These are phyloP conservation scores for Catamblyrhynchus diadema DNA, from an alignment of 2,797 vertebrate genomes.

Conservation along the genomic window DNA sequence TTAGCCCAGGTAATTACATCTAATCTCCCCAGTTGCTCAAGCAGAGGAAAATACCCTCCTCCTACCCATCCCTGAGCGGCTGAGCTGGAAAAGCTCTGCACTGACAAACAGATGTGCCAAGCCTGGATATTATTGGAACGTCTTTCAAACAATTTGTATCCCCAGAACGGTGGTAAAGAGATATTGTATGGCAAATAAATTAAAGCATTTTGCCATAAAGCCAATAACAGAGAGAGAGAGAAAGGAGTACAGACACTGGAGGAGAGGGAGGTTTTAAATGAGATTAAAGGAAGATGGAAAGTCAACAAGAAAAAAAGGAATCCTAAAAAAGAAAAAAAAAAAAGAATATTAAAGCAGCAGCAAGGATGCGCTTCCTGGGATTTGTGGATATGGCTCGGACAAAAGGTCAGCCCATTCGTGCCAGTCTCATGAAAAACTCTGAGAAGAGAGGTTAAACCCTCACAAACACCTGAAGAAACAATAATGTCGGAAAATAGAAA, in stretches of 20 bases:
- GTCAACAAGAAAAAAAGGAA: background rate
- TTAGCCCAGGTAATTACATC: background rate
- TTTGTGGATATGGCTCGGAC: background rate
- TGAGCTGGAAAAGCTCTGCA: background rate
- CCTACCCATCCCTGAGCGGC: background rate
- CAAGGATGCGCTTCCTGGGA: background rate
- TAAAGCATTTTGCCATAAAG: slow-evolving; percentile 24
- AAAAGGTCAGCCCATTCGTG: background rate
- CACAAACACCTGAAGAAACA: background rate
- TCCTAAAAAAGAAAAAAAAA: background rate
- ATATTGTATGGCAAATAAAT: slow-evolving; percentile 62
- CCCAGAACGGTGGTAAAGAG: slow-evolving; percentile 34
- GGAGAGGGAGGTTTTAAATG: background rate
- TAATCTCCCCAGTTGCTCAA: background rate
- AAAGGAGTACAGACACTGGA: background rate
- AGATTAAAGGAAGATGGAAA: background rate
- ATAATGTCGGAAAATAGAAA: background rate
- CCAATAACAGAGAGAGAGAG: background rate
- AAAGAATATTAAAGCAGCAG: background rate
- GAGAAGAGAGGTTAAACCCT: background rate
- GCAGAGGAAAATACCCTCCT: background rate
- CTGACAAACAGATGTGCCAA: slow-evolving; percentile 45
- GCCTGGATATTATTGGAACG: background rate
- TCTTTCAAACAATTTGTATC: slow-evolving; percentile 47
- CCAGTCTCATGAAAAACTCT: background rate